These are phyloP conservation scores for Phocoena sinus DNA, from an alignment of 2,113 vertebrate species.

Conservation along the genomic window DNA sequence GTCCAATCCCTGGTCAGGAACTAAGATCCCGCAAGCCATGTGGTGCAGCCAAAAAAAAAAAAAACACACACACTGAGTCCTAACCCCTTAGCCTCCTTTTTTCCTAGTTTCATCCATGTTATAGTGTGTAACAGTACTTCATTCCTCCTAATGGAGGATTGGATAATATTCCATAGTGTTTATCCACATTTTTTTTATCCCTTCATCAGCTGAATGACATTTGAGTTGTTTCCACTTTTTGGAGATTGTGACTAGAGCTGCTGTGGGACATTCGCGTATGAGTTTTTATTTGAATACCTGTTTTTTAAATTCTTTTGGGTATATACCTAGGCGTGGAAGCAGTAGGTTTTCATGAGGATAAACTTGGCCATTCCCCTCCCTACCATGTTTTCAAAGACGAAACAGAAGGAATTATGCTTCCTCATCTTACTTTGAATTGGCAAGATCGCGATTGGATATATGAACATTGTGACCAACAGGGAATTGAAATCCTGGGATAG, in stretches of 20 bases:
- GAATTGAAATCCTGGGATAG: background rate
- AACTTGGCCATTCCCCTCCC: background rate
- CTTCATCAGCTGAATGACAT: background rate
- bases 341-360: conserved; percentile 5
- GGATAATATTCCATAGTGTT: background rate
- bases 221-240: background rate
- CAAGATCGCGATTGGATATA: background rate
- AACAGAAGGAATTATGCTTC: background rate
- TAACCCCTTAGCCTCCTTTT: background rate
- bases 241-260: background rate
- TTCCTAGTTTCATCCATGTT: background rate
- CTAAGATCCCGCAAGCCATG: background rate
- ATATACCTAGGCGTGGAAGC: background rate
- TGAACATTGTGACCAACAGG: background rate
- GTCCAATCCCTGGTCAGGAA: background rate
- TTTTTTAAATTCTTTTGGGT: conserved; percentile 15
- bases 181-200: background rate
- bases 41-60: background rate
- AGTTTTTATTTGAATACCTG: background rate
- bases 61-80: background rate
- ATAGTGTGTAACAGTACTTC: background rate
- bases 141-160: background rate
- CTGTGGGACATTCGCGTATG: background rate
- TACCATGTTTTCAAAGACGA: background rate
- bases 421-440: background rate